A percentile compares a stretch with the other conserved stretches of the same genome.
These are phyloP conservation scores for Panulirus ornatus DNA, from an alignment of 1,140 invertebrate species.

Conservation along the genomic window DNA sequence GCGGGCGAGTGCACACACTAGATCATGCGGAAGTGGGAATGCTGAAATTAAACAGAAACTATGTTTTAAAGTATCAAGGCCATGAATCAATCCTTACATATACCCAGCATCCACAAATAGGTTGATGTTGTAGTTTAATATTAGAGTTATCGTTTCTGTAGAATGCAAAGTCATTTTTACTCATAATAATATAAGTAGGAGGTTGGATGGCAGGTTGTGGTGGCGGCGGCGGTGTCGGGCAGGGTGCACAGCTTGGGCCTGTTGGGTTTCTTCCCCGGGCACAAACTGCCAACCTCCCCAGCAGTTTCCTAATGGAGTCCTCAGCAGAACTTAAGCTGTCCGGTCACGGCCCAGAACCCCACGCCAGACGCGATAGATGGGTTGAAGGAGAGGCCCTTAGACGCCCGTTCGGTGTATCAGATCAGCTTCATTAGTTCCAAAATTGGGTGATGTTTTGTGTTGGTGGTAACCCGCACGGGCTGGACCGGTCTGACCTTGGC, in stretches of 20 bases:
- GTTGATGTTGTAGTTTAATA: too few species aligned
- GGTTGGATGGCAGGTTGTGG: neutral
- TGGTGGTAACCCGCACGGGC: constrained; percentile 34
- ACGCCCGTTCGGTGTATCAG: neutral
- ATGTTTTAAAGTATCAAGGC: too few species aligned
- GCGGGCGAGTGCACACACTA: too few species aligned
- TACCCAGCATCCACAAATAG: too few species aligned
- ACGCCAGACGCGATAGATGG: neutral
- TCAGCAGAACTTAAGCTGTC: too few species aligned
- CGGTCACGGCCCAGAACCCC: neutral
- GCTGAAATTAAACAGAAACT: too few species aligned
- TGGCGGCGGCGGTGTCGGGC: neutral
- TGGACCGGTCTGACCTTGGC: constrained; percentile 65
- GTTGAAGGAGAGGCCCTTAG: neutral
- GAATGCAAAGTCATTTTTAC: too few species aligned
- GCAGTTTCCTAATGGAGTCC: too few species aligned
- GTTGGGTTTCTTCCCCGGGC: constrained; percentile 33
- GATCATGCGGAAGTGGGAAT: too few species aligned
- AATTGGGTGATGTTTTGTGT: constrained; percentile 27
- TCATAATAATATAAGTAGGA: too few species aligned
- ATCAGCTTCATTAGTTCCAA: constrained; percentile 24
- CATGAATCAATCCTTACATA: too few species aligned
- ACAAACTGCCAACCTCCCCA: neutral
- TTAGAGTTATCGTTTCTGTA: too few species aligned
- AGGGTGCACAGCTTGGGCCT: constrained; percentile 44